Conservation (phyloP, 2,888 invertebrate species). For the Epinotia brunnichana region DNA sequence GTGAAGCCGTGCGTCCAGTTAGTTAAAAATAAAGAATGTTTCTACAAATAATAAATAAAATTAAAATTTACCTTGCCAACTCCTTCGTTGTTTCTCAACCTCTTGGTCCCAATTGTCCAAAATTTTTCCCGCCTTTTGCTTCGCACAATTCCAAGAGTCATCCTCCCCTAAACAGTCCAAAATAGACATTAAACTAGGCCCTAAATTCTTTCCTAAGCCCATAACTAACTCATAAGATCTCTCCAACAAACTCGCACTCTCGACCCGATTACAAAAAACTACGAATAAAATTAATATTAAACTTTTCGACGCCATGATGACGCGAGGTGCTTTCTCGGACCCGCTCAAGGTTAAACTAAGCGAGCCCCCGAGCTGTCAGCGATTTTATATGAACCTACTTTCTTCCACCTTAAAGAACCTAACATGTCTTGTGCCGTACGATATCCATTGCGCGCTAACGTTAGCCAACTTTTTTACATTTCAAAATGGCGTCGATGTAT, state of each 20-base stretch:
- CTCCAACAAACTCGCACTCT: slow-evolving; percentile 70
- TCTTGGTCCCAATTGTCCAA: slow-evolving; percentile 73
- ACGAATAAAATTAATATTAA: slow-evolving; percentile 59
- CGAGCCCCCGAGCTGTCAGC: slow-evolving; percentile 51
- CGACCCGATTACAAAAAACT: slow-evolving; percentile 56
- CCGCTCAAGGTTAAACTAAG: slow-evolving; percentile 67
- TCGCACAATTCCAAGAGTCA: slow-evolving; percentile 82
- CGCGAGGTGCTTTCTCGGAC: slow-evolving; percentile 52
- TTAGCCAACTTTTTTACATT: background rate
- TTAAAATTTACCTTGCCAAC: slow-evolving; percentile 71
- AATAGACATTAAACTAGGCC: slow-evolving; percentile 81
- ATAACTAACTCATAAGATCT: slow-evolving; percentile 73
- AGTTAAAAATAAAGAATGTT: too few species aligned
- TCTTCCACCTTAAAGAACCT: slow-evolving; percentile 54
- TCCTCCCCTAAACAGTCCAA: slow-evolving; percentile 79
- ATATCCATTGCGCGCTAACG: slow-evolving; percentile 8
- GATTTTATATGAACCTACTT: slow-evolving; percentile 62
- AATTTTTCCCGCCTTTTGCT: slow-evolving; percentile 80
- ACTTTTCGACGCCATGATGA: slow-evolving; percentile 64
- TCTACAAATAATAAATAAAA: too few species aligned
- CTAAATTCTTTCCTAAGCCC: slow-evolving; percentile 71
- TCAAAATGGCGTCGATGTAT: slow-evolving; percentile 8
- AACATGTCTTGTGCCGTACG: background rate
- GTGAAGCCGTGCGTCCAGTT: too few species aligned
- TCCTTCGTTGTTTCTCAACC: slow-evolving; percentile 66